Conservation (phyloP, 2,797 vertebrate genomes). For the Melanotaenia trifasciata region DNA sequence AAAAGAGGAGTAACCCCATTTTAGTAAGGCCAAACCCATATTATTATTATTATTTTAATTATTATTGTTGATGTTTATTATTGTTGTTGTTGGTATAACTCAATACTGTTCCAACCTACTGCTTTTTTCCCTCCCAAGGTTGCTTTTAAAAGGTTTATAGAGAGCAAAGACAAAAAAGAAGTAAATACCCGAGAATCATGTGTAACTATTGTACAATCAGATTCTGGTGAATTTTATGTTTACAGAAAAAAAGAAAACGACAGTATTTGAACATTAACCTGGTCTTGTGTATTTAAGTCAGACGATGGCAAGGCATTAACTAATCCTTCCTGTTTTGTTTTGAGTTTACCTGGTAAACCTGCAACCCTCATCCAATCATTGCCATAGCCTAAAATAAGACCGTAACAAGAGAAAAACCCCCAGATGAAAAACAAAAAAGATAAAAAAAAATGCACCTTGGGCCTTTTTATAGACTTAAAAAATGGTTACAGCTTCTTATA, state of each 20-base stretch:
- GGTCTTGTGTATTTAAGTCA: constrained; percentile 80
- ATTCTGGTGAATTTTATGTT: constrained; percentile 87
- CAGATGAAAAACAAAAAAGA: constrained; percentile 65
- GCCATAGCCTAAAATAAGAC: constrained; percentile 82
- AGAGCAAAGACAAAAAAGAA: constrained; percentile 66
- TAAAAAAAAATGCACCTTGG: constrained; percentile 87
- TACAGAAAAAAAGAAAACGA: constrained; percentile 77
- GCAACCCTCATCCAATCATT: constrained; percentile 79
- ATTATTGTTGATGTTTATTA: constrained; percentile 69
- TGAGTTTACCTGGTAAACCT: constrained; percentile 71
- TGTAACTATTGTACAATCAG: constrained; percentile 91
- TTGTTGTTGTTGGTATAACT: constrained; percentile 67
- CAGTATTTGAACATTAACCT: constrained; percentile 44
- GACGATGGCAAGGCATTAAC: constrained; percentile 81
- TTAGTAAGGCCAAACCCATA: constrained; percentile 88
- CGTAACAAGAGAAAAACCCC: constrained; percentile 73
- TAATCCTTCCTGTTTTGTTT: constrained; percentile 55
- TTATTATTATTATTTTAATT: constrained; percentile 84
- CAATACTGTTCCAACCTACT: constrained; percentile 80
- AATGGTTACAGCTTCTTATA: constrained; percentile 75
- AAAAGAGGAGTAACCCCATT: constrained; percentile 81
- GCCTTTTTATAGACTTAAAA: constrained; percentile 79
- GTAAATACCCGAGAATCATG: constrained; percentile 31
- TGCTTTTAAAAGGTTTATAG: constrained; percentile 83
- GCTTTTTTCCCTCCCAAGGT: constrained; percentile 54